Evolutionary conservation across 2,797 vertebrate genomes (phyloP).

Genomic region (Erethizon dorsatum): DNA sequence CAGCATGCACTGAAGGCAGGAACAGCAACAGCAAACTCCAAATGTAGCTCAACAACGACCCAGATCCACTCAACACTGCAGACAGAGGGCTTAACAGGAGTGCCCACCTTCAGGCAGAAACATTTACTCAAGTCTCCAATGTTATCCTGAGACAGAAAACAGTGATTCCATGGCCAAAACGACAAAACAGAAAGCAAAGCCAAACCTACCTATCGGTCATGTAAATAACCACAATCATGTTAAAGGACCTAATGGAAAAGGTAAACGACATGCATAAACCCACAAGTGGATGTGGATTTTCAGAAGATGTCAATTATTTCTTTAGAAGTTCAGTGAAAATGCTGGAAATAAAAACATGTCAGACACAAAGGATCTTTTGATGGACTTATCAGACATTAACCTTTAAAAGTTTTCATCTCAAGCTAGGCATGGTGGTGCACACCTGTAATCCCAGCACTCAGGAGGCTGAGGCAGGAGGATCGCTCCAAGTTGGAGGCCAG

Average conservation of each 20-base stretch:
- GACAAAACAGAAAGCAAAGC: slow-evolving; percentile 9
- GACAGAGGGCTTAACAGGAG: not conserved
- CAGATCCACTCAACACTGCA: not conserved
- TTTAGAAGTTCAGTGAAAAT: not conserved
- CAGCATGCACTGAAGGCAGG: not conserved
- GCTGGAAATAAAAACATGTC: not conserved
- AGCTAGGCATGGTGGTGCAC: no score
- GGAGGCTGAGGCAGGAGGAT: no score
- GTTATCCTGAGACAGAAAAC: not conserved
- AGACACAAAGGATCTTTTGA: not conserved
- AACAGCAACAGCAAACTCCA: not conserved
- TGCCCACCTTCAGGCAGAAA: not conserved
- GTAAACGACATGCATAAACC: not conserved
- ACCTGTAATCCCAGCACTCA: no score
- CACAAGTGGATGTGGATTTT: not conserved
- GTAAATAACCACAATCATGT: not conserved
- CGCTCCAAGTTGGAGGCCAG: not conserved
- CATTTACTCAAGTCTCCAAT: not conserved
- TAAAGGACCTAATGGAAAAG: not conserved
- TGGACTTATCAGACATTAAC: not conserved
- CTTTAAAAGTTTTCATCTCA: not conserved
- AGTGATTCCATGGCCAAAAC: not conserved
- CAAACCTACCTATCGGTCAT: not conserved
- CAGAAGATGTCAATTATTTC: not conserved
- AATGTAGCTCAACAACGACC: not conserved